Base-by-base conservation (phyloP, 2,113 vertebrate species). In the Erythrolamprus reginae region DNA sequence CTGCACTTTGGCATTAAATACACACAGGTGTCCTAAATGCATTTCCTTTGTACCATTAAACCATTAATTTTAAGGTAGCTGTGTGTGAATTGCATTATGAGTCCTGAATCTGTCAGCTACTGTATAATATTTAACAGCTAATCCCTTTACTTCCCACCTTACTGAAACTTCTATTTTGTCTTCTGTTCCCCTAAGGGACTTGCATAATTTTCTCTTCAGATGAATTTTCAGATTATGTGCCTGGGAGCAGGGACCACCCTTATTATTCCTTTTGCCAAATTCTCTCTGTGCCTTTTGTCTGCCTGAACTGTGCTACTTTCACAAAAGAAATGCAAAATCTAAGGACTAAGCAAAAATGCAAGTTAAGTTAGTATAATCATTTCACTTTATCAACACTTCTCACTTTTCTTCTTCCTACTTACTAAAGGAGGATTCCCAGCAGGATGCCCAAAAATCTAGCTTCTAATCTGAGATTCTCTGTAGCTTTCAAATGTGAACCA, bases 31-130 rank as follows among this genome's bases (percentile, higher is more conserved):
- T 61, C 61, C 28, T 83, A 58, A 83, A 38, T 91, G 33, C 82
- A 58, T 87, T 87, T 82, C 65, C 87, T 90, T 56, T 87, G 65
- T 50, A 45, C 58, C n/a, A 83, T 91, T 88, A 91, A 91, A 91
- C 28, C 83, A 83, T 91, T 53, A 91, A n/a, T n/a, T n/a, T n/a
- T n/a, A 91, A 83, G 21, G 28, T 84, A 83, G 52, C 52, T 77
- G 38, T 50, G 8, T 55, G 45, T n/a, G 10, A 91, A 28, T 91
- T 82, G 56, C n/a, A 88, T 56, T 88, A 82, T 13, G 17, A 87
- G 33, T 84, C 82, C 47, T 28, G 42, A 48, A 84, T 28, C 10
- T 84, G 47, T 50, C 82, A 77, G 8, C 82, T 28, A 84, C 82
- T 2, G 7, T 33, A 50, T 17, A 51, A 85, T 28, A 17, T 52